Conservation (phyloP, 2,888 invertebrate species). For the Loripinus fragilis region DNA sequence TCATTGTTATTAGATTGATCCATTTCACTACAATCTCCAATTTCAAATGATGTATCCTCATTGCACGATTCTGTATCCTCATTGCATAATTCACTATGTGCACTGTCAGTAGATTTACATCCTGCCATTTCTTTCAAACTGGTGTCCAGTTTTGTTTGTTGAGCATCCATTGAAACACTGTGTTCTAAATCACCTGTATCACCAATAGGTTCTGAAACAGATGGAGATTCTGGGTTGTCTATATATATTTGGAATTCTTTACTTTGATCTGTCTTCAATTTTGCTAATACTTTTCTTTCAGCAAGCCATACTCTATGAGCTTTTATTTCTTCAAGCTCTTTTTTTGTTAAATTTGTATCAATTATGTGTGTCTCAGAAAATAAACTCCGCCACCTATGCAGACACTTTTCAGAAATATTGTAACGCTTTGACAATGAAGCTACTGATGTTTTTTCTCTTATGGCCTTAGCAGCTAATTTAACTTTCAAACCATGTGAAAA, state of each 20-base stretch:
- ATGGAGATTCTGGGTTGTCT: constrained; percentile 53
- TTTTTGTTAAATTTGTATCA: not conserved
- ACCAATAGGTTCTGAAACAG: not conserved
- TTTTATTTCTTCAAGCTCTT: constrained; percentile 23
- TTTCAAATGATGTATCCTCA: too few relatives aligned
- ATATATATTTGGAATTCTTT: constrained; percentile 55
- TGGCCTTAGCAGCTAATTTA: constrained; percentile 6
- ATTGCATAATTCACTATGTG: not conserved
- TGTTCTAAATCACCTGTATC: not conserved
- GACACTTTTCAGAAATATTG: not conserved
- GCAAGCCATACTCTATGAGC: constrained; percentile 27
- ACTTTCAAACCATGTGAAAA: not conserved
- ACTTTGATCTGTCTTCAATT: constrained; percentile 25
- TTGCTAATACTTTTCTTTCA: constrained; percentile 31
- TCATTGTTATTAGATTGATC: not conserved
- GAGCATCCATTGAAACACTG: not conserved
- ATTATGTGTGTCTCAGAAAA: not conserved
- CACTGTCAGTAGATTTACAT: not conserved
- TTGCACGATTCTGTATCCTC: not conserved
- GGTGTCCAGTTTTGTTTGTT: not conserved
- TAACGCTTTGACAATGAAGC: not conserved
- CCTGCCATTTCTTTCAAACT: not conserved
- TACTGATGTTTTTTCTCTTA: not conserved
- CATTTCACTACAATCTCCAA: not conserved
- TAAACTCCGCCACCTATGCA: not conserved